Base-by-base conservation (phyloP, 2,888 invertebrate species). In the Rotaria macrura region DNA sequence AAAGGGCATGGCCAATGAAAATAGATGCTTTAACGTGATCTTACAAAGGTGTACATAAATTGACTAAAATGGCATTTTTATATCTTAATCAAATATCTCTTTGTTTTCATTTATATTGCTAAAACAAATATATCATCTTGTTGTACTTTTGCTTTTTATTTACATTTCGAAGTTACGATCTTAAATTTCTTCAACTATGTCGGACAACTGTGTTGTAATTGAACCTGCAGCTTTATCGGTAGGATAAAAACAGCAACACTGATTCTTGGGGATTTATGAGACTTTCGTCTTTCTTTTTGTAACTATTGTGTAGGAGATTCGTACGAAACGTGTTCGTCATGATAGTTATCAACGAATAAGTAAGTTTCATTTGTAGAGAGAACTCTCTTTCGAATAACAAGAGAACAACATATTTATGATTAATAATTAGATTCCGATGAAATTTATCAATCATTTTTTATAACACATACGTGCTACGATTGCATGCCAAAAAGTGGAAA, bases 401-500 rank as follows among this genome's bases (percentile, higher is more conserved):
- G 17, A 49, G 0, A 49, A 14, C 9, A 49, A 49, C 0, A n/a
- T 25, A 17, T 49, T 12, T 49, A 4, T 20, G 10, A 9, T 57
- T 57, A 17, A n/a, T 57, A n/a, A 40, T 79, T 79, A 79, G 84
- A 84, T 52, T 52, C 84, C 0, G 84, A 52, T 25, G 84, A 54
- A 52, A 25, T 84, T 29, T 84, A 84, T 84, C 52, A 52, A 38
- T 49, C 84, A 29, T 84, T 84, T 52, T 84, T 84, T 38, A 10
- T n/a, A 29, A 84, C 52, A 23, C 84, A 84, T 84, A 38, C 54
- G 34, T 98, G 98, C 92, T 99, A 99, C 93, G 99, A 99, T 93
- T 93, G 99, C 92, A 97, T 99, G 91, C 99, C 99, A 87, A 97
- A 97, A 87, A 97, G 97, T 89, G 97, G 97, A 88, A 99, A 99